A percentile compares a stretch with the other conserved stretches of the same genome.
Conservation (phyloP, 2,113 vertebrate species). For the Takifugu bimaculatus region DNA sequence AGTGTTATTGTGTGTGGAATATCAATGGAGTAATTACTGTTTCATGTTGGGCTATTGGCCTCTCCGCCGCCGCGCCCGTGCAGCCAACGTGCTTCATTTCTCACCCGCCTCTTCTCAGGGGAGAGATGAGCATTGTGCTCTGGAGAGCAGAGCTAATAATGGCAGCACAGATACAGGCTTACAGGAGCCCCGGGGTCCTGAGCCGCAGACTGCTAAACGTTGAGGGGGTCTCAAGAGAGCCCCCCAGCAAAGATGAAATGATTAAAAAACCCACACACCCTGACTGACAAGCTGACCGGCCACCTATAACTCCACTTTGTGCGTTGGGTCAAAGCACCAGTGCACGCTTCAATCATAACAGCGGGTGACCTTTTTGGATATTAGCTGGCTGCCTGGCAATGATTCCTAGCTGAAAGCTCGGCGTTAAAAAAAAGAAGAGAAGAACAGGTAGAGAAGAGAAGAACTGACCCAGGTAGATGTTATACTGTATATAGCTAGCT, state of each 20-base stretch:
- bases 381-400: constrained; percentile 40
- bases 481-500: neutral
- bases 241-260: constrained; percentile 90
- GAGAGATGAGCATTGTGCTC: constrained; percentile 88
- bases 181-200: constrained; percentile 93
- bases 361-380: constrained; percentile 52
- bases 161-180: constrained; percentile 90
- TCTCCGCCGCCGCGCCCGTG: constrained; percentile 58
- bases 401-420: constrained; percentile 33
- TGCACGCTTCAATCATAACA: constrained; percentile 53
- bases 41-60: constrained; percentile 86
- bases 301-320: constrained; percentile 56
- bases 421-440: neutral
- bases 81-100: constrained; percentile 92
- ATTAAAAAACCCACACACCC: constrained; percentile 94
- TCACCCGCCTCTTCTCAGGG: constrained; percentile 86
- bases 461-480: constrained; percentile 26
- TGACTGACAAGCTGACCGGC: constrained; percentile 69
- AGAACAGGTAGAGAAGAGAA: constrained; percentile 21
- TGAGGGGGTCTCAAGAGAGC: constrained; percentile 86
- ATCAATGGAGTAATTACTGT: constrained; percentile 99
- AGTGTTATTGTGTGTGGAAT: constrained; percentile 99
- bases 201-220: constrained; percentile 96
- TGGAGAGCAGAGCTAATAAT: constrained; percentile 99
- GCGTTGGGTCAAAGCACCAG: constrained; percentile 56